Evolutionary conservation across 2,888 invertebrate species (phyloP).

Genomic region (Elysia crispata): DNA sequence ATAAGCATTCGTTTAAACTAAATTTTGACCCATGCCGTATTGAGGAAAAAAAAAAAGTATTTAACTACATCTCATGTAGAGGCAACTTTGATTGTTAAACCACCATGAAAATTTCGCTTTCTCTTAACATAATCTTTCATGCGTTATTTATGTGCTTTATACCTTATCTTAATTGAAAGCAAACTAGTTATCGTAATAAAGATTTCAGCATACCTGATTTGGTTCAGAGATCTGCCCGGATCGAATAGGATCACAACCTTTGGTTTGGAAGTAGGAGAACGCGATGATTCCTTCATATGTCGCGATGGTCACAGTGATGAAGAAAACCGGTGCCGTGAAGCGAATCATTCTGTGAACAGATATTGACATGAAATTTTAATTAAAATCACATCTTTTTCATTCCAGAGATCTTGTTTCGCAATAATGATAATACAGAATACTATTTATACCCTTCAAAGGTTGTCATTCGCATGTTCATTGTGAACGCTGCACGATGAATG

Average conservation of each 20-base stretch:
- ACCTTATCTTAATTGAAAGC: not conserved
- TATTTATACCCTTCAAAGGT: not conserved
- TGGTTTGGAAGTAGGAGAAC: conserved; percentile 60
- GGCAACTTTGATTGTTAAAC: too few relatives aligned
- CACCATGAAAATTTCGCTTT: not conserved
- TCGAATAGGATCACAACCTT: conserved; percentile 62
- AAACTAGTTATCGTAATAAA: not conserved
- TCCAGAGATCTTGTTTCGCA: too few relatives aligned
- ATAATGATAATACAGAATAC: not conserved
- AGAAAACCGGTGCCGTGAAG: conserved; percentile 57
- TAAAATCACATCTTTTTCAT: not conserved
- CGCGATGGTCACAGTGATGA: conserved; percentile 56
- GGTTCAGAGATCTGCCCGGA: conserved; percentile 60
- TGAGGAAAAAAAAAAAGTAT: too few relatives aligned
- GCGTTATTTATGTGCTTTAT: not conserved
- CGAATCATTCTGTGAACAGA: conserved; percentile 56
- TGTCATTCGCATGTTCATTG: too few relatives aligned
- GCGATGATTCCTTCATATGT: conserved; percentile 63
- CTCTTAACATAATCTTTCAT: not conserved
- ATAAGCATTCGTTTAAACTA: too few relatives aligned
- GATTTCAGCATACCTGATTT: conserved; percentile 59
- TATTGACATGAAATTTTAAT: too few relatives aligned
- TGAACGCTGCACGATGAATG: too few relatives aligned
- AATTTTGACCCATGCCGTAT: too few relatives aligned
- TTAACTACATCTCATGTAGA: too few relatives aligned